Conservation (phyloP, 2,888 invertebrate species). For the Euzophera pinguis region DNA sequence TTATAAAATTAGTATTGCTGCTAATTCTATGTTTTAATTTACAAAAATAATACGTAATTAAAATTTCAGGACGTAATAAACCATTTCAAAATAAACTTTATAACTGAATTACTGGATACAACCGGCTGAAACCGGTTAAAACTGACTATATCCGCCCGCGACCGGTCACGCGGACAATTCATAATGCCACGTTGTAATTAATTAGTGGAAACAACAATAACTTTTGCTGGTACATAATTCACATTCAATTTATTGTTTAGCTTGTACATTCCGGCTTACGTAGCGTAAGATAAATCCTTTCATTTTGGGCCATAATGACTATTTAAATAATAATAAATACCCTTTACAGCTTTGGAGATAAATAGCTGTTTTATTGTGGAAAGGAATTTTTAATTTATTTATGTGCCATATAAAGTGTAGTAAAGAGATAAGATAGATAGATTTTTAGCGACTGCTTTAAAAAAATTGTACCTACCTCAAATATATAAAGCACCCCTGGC, state of each 20-base stretch:
- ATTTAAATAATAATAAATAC: slow-evolving; percentile 6
- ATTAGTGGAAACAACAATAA: slow-evolving; percentile 11
- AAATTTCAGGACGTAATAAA: no score
- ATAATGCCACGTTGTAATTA: slow-evolving; percentile 7
- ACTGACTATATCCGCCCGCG: slow-evolving; percentile 4
- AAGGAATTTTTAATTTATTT: neutral
- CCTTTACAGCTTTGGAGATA: slow-evolving; percentile 3
- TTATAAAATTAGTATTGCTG: no score
- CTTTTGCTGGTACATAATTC: slow-evolving; percentile 1
- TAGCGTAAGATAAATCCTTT: neutral
- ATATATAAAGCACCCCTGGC: no score
- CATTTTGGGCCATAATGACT: neutral
- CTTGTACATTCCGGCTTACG: slow-evolving; percentile 2
- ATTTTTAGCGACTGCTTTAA: no score
- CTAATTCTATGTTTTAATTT: no score
- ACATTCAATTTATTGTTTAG: slow-evolving; percentile 3
- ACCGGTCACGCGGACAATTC: slow-evolving; percentile 1
- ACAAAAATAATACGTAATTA: no score
- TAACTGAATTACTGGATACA: neutral
- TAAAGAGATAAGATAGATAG: no score
- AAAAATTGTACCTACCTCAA: no score
- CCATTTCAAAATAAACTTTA: neutral
- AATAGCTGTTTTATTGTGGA: neutral
- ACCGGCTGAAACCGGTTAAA: neutral
- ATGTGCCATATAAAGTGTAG: no score